These are phyloP conservation scores for Drosophila triauraria DNA, from an alignment of 1,140 invertebrate genomes.

Conservation along the genomic window DNA sequence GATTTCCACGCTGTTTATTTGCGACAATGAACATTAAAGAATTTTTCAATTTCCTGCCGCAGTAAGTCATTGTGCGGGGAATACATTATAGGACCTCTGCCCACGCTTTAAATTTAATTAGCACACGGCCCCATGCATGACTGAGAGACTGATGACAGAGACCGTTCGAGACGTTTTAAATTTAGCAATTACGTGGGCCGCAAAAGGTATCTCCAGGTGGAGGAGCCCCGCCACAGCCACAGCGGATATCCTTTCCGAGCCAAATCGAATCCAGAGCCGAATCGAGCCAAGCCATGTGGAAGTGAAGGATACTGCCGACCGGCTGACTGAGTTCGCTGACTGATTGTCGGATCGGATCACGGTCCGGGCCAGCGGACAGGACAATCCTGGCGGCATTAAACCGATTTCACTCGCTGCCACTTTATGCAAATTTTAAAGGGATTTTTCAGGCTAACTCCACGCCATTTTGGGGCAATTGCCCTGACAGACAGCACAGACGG, in stretches of 20 bases:
- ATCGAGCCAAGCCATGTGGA: conserved; percentile 69
- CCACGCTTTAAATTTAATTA: conserved; percentile 61
- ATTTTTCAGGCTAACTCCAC: no score
- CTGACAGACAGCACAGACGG: neutral
- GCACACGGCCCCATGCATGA: conserved; percentile 52
- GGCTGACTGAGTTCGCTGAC: conserved; percentile 21
- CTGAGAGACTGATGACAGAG: conserved; percentile 27
- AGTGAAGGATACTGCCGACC: conserved; percentile 67
- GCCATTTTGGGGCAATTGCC: conserved; percentile 31
- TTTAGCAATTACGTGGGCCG: conserved; percentile 67
- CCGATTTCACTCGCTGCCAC: conserved; percentile 22
- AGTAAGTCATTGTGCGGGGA: conserved; percentile 34
- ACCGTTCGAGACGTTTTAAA: conserved; percentile 30
- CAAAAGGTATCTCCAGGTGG: conserved; percentile 13
- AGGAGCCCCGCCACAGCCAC: conserved; percentile 32
- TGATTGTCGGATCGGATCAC: conserved; percentile 28
- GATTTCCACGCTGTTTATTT: conserved; percentile 40
- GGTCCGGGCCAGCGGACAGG: conserved; percentile 35
- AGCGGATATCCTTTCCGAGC: conserved; percentile 67
- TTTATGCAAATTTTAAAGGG: conserved; percentile 53
- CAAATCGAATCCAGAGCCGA: conserved; percentile 47
- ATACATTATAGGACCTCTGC: conserved; percentile 22
- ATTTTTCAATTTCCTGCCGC: conserved; percentile 57
- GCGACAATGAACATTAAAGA: conserved; percentile 32
- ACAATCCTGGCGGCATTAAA: conserved; percentile 39